Evolutionary conservation across 2,888 invertebrate species (phyloP).

Genomic region (Acanthosepion lycidas): DNA sequence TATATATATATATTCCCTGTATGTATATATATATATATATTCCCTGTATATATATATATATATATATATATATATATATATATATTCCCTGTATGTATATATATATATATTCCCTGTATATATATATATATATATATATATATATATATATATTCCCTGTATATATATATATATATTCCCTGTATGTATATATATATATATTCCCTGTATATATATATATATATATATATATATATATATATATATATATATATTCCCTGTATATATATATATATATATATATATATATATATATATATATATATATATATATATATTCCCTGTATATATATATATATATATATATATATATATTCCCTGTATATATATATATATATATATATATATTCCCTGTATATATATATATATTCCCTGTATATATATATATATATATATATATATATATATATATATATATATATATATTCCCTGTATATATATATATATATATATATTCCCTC

Average conservation of each 20-base stretch:
- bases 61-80: conserved; percentile 35
- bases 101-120: no score
- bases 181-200: background rate
- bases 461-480: conserved; percentile 39
- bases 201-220: no score
- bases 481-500: no score
- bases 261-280: no score
- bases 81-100: no score
- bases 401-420: no score
- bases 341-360: no score
- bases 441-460: background rate
- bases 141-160: no score
- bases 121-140: conserved; percentile 35
- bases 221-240: conserved; percentile 35
- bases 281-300: conserved; percentile 38
- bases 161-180: conserved; percentile 38
- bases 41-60: conserved; percentile 34
- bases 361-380: conserved; percentile 38
- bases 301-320: no score
- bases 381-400: no score
- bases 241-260: no score
- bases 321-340: conserved; percentile 38
- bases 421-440: conserved; percentile 37
- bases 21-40: no score
- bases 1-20: background rate